Conservation (phyloP, 2,113 vertebrate genomes). For the Solenodon paradoxus region DNA sequence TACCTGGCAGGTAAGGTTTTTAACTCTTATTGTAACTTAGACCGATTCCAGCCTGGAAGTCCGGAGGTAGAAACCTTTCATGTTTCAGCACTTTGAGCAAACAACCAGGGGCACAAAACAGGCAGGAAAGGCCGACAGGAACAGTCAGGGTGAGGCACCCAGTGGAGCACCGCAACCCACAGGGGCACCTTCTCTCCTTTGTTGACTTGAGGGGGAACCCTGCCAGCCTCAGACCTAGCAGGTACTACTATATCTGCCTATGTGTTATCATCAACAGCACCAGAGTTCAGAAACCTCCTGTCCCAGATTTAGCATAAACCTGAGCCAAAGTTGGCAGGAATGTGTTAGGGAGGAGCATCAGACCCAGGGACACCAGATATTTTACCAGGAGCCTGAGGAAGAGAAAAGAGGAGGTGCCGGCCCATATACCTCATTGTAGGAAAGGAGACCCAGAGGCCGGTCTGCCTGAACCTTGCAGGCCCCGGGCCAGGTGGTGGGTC, state of each 20-base stretch:
- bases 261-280: too few species aligned
- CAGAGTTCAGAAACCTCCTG: background rate
- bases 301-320: background rate
- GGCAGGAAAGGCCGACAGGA: background rate
- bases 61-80: background rate
- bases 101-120: background rate
- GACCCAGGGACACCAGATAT: accelerated
- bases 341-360: too few species aligned
- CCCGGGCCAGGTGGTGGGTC: background rate
- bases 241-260: background rate
- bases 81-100: background rate
- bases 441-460: background rate
- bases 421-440: background rate
- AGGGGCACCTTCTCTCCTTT: background rate
- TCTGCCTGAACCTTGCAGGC: too few species aligned
- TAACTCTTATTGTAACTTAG: background rate
- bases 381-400: background rate
- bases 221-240: background rate
- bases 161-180: too few species aligned
- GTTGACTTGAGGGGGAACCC: background rate
- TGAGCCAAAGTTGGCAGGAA: background rate
- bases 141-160: too few species aligned
- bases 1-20: background rate
- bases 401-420: background rate
- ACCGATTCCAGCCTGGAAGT: background rate